A percentile compares a stretch with the other conserved stretches of the same genome.
These are phyloP conservation scores for Cantharis flavilabris DNA, from an alignment of 2,888 invertebrate species.

Conservation along the genomic window DNA sequence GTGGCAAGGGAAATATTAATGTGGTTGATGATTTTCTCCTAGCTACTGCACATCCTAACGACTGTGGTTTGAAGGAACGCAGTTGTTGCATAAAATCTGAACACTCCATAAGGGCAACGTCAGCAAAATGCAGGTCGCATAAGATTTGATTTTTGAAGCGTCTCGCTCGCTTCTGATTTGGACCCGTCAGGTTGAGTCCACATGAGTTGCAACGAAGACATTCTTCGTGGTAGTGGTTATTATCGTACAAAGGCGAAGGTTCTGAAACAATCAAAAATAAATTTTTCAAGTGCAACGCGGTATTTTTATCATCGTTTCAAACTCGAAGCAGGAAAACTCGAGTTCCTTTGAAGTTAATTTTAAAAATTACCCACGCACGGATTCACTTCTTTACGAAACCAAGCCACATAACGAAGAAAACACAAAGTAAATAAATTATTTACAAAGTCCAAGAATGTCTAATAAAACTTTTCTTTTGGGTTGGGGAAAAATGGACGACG, in stretches of 20 bases:
- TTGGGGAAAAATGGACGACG: not conserved
- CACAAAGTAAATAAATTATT: not conserved
- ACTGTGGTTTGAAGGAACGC: slow-evolving; percentile 94
- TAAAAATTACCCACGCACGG: not conserved
- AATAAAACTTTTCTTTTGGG: not conserved
- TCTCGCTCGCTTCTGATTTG: slow-evolving; percentile 69
- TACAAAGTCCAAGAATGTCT: not conserved
- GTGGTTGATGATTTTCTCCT: slow-evolving; percentile 92
- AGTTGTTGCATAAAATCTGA: slow-evolving; percentile 97
- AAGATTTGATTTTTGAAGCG: slow-evolving; percentile 88
- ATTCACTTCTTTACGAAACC: not conserved
- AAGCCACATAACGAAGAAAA: not conserved
- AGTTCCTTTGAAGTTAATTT: not conserved
- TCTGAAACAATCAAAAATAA: slow-evolving; percentile 64
- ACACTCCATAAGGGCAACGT: slow-evolving; percentile 96
- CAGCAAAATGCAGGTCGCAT: slow-evolving; percentile 95
- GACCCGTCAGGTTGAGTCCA: slow-evolving; percentile 89
- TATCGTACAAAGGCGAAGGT: slow-evolving; percentile 89
- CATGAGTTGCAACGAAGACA: slow-evolving; percentile 96
- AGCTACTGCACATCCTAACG: slow-evolving; percentile 92
- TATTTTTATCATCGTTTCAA: not conserved
- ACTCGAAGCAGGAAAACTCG: not conserved
- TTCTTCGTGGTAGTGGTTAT: slow-evolving; percentile 97
- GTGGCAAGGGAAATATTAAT: slow-evolving; percentile 90
- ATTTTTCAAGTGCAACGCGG: not conserved